Percentiles rank a stretch among this genome's conserved stretches.
Conservation (phyloP, 2,113 vertebrate species). For the human (Homo sapiens) region GRCh38 chr2:204265001-204265500, state of each 20-base stretch:
- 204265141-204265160: constrained; percentile 56
- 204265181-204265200: constrained; percentile 45
- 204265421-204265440: neutral
- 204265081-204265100: constrained; percentile 77
- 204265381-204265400: neutral
- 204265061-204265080: constrained; percentile 69
- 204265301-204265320: constrained; percentile 58
- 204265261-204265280: constrained; percentile 6
- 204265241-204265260: constrained; percentile 33
- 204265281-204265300: constrained; percentile 50
- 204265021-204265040: constrained; percentile 46
- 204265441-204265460: neutral
- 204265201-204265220: neutral
- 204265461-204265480: neutral
- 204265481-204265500: neutral
- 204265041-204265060: constrained; percentile 57
- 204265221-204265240: neutral
- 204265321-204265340: neutral
- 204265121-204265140: constrained; percentile 77
- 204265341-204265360: neutral
- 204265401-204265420: neutral
- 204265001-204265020: neutral
- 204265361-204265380: neutral
- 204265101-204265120: constrained; percentile 62
- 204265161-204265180: neutral